These are phyloP conservation scores for Aleiodes leptofemur DNA, from an alignment of 2,888 invertebrate genomes.

Conservation along the genomic window DNA sequence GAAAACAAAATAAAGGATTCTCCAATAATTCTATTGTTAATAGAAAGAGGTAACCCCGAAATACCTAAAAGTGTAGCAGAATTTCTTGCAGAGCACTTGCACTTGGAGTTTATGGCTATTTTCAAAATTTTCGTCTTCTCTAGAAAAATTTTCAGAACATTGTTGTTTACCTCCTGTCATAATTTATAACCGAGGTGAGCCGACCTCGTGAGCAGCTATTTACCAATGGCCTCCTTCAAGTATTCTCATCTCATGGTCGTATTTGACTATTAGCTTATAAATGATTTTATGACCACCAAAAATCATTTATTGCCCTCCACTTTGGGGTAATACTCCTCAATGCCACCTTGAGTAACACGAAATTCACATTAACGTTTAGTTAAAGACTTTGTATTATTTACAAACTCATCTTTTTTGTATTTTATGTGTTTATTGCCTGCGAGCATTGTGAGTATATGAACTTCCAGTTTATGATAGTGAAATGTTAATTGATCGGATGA, in stretches of 20 bases:
- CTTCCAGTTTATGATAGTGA: not conserved
- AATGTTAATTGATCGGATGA: no score
- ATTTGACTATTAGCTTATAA: constrained; percentile 49
- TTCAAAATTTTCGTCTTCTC: not conserved
- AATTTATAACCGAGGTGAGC: constrained; percentile 27
- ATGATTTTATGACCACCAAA: constrained; percentile 53
- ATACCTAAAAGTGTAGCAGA: constrained; percentile 10
- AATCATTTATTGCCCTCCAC: constrained; percentile 49
- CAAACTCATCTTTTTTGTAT: not conserved
- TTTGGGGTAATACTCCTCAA: constrained; percentile 1
- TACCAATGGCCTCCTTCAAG: not conserved
- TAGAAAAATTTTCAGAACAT: not conserved
- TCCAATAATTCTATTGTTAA: not conserved
- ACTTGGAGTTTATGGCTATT: constrained; percentile 6
- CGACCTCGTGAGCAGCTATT: constrained; percentile 16
- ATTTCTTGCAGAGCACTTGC: not conserved
- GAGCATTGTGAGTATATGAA: not conserved
- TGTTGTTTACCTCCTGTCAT: constrained; percentile 5
- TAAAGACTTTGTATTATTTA: not conserved
- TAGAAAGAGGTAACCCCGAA: constrained; percentile 20
- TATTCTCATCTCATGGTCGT: constrained; percentile 13
- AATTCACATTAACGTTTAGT: not conserved
- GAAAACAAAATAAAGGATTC: not conserved
- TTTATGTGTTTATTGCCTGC: not conserved
- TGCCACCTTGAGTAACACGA: constrained; percentile 15